phyloP scores from a whole-genome alignment of 2,888 invertebrate genomes.

The Diadegma fenestrale region DNA sequence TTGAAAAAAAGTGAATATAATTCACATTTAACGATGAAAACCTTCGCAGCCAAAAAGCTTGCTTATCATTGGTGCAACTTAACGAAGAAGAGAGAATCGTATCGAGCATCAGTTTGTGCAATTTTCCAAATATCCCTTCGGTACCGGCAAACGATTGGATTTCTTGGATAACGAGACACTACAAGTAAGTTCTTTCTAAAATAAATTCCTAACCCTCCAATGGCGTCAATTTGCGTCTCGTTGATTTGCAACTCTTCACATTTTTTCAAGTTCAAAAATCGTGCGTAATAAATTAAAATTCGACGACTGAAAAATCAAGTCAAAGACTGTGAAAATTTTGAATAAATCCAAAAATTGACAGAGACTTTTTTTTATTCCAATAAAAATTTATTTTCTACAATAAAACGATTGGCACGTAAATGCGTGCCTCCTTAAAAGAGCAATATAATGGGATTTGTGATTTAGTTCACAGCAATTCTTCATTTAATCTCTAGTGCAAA shows the following conservation, averaged over 20 bases:
- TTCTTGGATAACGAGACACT: slow-evolving; percentile 87
- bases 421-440: background rate
- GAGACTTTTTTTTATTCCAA: too few relatives aligned
- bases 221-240: too few relatives aligned
- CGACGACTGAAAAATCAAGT: too few relatives aligned
- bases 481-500: background rate
- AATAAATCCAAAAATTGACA: too few relatives aligned
- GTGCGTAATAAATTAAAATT: too few relatives aligned
- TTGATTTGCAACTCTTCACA: too few relatives aligned
- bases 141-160: slow-evolving; percentile 87
- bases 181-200: slow-evolving; percentile 83
- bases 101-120: slow-evolving; percentile 82
- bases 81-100: slow-evolving; percentile 79
- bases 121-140: slow-evolving; percentile 87
- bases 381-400: background rate
- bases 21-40: background rate
- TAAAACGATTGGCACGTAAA: background rate
- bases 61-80: slow-evolving; percentile 85
- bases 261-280: too few relatives aligned
- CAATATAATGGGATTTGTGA: background rate
- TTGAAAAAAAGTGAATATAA: background rate
- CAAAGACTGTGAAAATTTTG: too few relatives aligned
- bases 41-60: slow-evolving; percentile 85
- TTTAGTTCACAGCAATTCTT: background rate
- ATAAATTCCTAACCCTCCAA: too few relatives aligned